phyloP scores from a whole-genome alignment of 2,797 vertebrate species.

The Chaenodraco wilsoni region DNA sequence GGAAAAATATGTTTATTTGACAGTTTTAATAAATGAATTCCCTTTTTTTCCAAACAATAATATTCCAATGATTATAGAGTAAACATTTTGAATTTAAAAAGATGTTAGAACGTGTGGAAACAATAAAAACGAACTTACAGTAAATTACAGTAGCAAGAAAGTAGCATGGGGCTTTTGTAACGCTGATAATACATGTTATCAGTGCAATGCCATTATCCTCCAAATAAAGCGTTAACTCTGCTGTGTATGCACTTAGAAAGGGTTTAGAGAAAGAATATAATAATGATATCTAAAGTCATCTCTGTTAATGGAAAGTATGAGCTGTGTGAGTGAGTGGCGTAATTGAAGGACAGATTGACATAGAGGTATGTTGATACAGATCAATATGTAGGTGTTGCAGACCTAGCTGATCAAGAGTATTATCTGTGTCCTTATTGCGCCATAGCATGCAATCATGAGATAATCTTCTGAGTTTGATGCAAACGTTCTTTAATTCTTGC shows the following conservation, averaged over 20 bases:
- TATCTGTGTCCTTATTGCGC: not conserved
- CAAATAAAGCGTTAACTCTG: slow-evolving; percentile 33
- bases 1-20: not conserved
- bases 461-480: not conserved
- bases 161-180: slow-evolving; percentile 11
- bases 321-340: slow-evolving; percentile 16
- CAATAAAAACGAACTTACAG: not conserved
- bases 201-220: slow-evolving; percentile 36
- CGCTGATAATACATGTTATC: slow-evolving; percentile 32
- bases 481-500: not conserved
- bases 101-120: not conserved
- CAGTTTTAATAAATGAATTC: not conserved
- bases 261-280: slow-evolving; percentile 58
- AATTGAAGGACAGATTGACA: slow-evolving; percentile 40
- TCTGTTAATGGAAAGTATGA: slow-evolving; percentile 43
- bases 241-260: slow-evolving; percentile 27
- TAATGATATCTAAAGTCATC: slow-evolving; percentile 73
- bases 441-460: not conserved
- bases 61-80: not conserved
- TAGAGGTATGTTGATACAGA: slow-evolving; percentile 28
- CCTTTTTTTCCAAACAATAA: not conserved
- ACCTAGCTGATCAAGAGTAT: not conserved
- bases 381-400: slow-evolving; percentile 29
- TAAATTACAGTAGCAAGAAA: slow-evolving; percentile 7
- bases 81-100: not conserved